phyloP scores from a whole-genome alignment of 2,113 vertebrate genomes.

The Dinomys branickii region DNA sequence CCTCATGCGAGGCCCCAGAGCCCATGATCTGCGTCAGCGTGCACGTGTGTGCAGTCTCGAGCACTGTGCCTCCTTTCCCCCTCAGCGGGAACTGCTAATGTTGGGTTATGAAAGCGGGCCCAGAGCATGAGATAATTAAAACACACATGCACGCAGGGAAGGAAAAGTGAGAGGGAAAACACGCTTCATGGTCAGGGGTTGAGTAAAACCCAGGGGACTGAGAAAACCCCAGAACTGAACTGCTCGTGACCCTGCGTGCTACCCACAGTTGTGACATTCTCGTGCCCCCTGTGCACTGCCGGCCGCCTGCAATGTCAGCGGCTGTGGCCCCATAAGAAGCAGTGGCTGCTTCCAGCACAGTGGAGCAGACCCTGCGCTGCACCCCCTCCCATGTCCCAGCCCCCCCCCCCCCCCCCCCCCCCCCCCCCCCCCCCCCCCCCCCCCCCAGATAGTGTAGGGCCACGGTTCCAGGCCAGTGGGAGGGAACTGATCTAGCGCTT shows the following conservation, averaged over 20 bases:
- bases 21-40: background rate
- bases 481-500: background rate
- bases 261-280: conserved; percentile 39
- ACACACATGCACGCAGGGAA: background rate
- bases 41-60: background rate
- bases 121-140: conserved; percentile 59
- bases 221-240: conserved; percentile 72
- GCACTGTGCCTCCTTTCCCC: background rate
- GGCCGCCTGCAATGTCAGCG: conserved; percentile 65
- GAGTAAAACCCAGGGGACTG: conserved; percentile 67
- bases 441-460: background rate
- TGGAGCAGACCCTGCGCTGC: background rate
- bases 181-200: background rate
- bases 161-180: background rate
- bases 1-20: background rate
- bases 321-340: conserved; percentile 50
- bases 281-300: background rate
- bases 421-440: background rate
- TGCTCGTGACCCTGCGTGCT: conserved; percentile 68
- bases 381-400: background rate
- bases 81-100: conserved; percentile 12
- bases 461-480: background rate
- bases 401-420: background rate
- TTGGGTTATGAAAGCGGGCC: conserved; percentile 56
- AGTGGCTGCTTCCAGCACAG: conserved; percentile 35